Base-by-base conservation (phyloP, 2,797 vertebrate genomes). In the Melanotaenia maccullochi region DNA sequence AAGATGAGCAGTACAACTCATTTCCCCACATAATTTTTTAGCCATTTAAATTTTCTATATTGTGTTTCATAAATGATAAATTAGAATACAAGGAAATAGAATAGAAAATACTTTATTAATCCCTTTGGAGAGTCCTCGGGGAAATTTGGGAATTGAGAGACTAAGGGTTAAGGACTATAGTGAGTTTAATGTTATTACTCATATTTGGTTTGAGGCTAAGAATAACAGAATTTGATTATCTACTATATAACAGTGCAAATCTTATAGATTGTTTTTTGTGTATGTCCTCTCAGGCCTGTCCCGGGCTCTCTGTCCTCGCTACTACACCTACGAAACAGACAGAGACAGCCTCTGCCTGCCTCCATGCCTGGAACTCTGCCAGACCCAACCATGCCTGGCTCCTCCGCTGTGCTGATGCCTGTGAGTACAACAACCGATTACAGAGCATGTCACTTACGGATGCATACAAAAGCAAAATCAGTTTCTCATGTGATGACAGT, bases 341-440 rank as follows among this genome's bases (percentile, higher is more conserved):
- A 97, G 93, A 95, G 97, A 94, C 98, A 99, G 93, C 98, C 98
- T 78, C 96, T 99, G 94, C 97, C 98, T 90, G 98, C 97, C 92
- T 99, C 98, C 87, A 99, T 99, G 97, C 96, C 98, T 38, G 98
- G 97, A 90, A 98, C 96, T 22, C 95, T 99, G 89, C 97, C 98
- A 81, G 98, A 99, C 91, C 97, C 97, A 0, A 97, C 97, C 73
- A 99, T 99, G 98, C 98, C 97, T 0, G 97, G 97, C 92, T 99
- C 97, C 84, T 99, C 98, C 0, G 97, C 98, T 56, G 97, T 99
- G 60, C 91, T 99, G 85, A 98, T 99, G 98, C 97, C 98, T 57
- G 98, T 99, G 94, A 98, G 98, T 96, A 90, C 80, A 72, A 91
- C 83, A 88, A 83, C 69, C 54, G 70, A 77, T 67, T 86, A 77